phyloP scores from a whole-genome alignment of 2,888 invertebrate genomes.

The Actias luna region DNA sequence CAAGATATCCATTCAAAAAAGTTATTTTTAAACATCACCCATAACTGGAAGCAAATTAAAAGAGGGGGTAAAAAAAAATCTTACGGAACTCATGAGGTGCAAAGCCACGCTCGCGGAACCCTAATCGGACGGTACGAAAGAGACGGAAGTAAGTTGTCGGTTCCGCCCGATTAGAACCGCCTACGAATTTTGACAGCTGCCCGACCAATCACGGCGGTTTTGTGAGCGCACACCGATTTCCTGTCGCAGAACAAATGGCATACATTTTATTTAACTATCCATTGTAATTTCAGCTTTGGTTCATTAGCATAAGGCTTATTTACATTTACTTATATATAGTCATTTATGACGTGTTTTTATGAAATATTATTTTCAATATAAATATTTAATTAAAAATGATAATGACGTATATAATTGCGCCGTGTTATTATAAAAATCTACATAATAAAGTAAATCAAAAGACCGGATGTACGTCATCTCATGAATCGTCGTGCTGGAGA shows the following conservation, averaged over 20 bases:
- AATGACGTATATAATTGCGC: neutral
- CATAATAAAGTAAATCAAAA: neutral
- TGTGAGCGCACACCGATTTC: constrained; percentile 37
- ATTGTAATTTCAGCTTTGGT: constrained; percentile 15
- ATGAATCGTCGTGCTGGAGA: too few species aligned
- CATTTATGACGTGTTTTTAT: neutral
- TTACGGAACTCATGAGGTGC: constrained; percentile 31
- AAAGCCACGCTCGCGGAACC: constrained; percentile 24
- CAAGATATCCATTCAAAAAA: too few species aligned
- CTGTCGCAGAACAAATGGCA: constrained; percentile 19
- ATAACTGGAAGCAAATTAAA: too few species aligned
- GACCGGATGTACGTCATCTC: neutral
- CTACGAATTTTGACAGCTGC: constrained; percentile 69
- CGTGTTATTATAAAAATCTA: neutral
- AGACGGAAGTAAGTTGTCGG: constrained; percentile 50
- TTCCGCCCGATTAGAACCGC: constrained; percentile 65
- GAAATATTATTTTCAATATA: neutral
- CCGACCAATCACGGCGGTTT: constrained; percentile 57
- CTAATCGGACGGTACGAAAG: constrained; percentile 43
- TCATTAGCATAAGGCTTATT: neutral
- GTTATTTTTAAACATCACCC: too few species aligned
- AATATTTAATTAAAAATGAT: neutral
- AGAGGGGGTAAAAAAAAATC: neutral
- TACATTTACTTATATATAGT: neutral
- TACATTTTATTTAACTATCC: neutral